Evolutionary conservation across 2,113 vertebrate genomes (phyloP).

Genomic region (Bufo gargarizans): DNA sequence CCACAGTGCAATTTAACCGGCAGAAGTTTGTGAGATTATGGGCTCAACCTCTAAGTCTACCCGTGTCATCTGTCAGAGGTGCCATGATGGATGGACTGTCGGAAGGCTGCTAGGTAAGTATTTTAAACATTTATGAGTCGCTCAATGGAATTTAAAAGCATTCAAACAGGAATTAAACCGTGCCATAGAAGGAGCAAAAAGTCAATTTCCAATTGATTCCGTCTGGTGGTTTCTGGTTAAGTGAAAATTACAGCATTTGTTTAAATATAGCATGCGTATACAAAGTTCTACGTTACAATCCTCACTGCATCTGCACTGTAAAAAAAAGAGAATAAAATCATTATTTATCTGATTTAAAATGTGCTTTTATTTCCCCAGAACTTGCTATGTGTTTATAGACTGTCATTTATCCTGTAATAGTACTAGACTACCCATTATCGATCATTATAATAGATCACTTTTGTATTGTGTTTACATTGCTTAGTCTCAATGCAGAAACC

Average conservation of each 20-base stretch:
- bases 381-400: conserved; percentile 39
- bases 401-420: conserved; percentile 50
- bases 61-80: conserved; percentile 63
- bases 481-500: conserved; percentile 48
- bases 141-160: conserved; percentile 72
- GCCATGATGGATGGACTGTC: conserved; percentile 63
- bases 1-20: background rate
- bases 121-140: conserved; percentile 74
- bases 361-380: conserved; percentile 56
- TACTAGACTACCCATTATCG: conserved; percentile 51
- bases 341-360: conserved; percentile 58
- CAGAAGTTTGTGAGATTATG: conserved; percentile 29
- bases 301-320: conserved; percentile 9
- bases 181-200: conserved; percentile 70
- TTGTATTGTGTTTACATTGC: conserved; percentile 53
- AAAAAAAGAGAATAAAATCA: conserved; percentile 33
- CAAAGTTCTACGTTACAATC: conserved; percentile 35
- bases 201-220: conserved; percentile 78
- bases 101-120: conserved; percentile 63
- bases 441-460: conserved; percentile 55
- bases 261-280: conserved; percentile 58
- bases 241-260: conserved; percentile 59
- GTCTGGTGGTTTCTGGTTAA: conserved; percentile 69
- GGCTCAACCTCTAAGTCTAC: conserved; percentile 43
- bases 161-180: conserved; percentile 71